Evolutionary conservation across 2,797 vertebrate genomes (phyloP).

Genomic region (Pseudocheirus occidentalis): DNA sequence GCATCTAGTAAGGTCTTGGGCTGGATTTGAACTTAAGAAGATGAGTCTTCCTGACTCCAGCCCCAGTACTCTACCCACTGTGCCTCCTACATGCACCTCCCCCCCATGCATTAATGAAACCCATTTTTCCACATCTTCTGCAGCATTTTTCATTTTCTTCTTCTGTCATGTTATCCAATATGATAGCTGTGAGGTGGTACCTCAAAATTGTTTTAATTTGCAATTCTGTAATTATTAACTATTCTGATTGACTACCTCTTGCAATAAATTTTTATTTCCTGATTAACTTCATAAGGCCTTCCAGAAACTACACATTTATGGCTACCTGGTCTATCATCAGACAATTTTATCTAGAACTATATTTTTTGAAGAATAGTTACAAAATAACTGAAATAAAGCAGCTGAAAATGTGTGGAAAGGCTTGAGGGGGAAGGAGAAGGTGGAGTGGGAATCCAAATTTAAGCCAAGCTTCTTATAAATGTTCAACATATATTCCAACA

Average conservation of each 20-base stretch:
- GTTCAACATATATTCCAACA: no score
- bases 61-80: background rate
- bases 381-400: background rate
- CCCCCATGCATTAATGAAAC: no score
- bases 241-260: no score
- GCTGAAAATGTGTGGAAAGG: background rate
- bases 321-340: background rate
- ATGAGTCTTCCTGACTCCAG: background rate
- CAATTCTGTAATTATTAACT: no score
- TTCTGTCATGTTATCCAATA: no score
- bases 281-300: background rate
- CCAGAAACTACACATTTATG: background rate
- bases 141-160: no score
- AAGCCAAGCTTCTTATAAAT: no score
- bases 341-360: background rate
- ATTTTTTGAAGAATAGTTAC: background rate
- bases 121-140: no score
- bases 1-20: background rate
- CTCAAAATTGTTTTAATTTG: no score
- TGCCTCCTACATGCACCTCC: background rate
- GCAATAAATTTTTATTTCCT: background rate
- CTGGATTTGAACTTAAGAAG: background rate
- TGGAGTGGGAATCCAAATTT: no score
- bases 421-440: rapidly evolving
- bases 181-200: no score